phyloP scores from a whole-genome alignment of 2,888 invertebrate genomes.

The Trissonchulus latispiculum region DNA sequence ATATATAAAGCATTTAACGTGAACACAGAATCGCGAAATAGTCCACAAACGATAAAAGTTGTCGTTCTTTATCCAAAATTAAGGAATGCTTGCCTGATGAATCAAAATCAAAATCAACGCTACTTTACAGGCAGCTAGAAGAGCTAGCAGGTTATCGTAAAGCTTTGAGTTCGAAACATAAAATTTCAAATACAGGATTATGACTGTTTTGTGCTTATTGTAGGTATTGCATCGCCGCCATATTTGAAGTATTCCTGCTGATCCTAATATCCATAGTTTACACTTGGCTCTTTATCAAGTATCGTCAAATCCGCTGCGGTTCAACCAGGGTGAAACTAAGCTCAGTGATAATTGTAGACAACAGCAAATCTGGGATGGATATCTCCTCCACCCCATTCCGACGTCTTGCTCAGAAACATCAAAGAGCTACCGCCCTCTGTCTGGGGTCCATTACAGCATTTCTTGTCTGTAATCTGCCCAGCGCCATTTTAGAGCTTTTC shows the following conservation, averaged over 20 bases:
- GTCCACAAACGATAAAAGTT: no score
- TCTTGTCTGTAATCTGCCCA: constrained; percentile 17
- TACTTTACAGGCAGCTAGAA: no score
- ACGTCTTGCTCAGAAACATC: neutral
- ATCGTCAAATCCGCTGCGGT: neutral
- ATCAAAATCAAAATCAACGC: no score
- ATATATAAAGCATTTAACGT: no score
- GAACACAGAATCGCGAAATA: no score
- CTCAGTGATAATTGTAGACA: neutral
- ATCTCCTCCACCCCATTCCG: neutral
- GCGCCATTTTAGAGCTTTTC: constrained; percentile 12
- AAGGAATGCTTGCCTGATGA: no score
- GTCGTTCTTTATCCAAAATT: no score
- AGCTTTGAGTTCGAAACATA: no score
- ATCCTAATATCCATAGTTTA: constrained; percentile 2
- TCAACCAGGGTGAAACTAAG: neutral
- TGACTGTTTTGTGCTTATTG: no score
- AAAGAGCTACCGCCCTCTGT: constrained; percentile 18
- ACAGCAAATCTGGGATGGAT: neutral
- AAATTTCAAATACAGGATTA: no score
- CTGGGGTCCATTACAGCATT: constrained; percentile 21
- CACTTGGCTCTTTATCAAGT: constrained; percentile 16
- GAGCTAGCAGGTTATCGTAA: no score
- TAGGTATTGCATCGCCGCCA: neutral
- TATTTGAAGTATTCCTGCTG: constrained; percentile 16